Conservation (phyloP, 2,888 invertebrate genomes). For the Hydroisotoma schaefferi region DNA sequence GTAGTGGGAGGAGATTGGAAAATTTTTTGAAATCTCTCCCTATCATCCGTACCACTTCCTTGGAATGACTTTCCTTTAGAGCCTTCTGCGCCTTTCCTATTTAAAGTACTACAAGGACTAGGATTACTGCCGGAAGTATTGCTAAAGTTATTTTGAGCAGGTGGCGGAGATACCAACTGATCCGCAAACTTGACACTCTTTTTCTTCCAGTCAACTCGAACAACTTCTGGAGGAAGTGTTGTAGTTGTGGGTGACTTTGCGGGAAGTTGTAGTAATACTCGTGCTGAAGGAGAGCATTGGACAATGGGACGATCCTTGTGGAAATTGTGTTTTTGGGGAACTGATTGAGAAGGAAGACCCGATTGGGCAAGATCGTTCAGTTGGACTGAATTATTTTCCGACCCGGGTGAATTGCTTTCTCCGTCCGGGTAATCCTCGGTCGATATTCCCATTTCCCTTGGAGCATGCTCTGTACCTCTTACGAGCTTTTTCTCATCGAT, state of each 20-base stretch:
- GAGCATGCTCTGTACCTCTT: conserved; percentile 45
- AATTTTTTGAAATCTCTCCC: no score
- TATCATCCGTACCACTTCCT: neutral
- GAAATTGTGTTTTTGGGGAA: neutral
- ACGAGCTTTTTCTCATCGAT: conserved; percentile 35
- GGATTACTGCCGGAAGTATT: neutral
- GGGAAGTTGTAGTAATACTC: no score
- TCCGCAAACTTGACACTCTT: conserved; percentile 5
- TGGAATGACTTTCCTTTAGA: neutral
- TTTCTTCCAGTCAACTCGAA: no score
- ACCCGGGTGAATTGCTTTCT: neutral
- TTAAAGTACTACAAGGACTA: neutral
- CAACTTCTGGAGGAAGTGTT: no score
- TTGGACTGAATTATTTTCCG: neutral
- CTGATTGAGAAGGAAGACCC: neutral
- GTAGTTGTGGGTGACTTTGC: neutral
- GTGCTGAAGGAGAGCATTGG: neutral
- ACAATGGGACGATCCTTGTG: conserved; percentile 3
- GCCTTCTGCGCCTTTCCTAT: neutral
- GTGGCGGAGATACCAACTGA: conserved; percentile 1
- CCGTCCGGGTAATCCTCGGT: conserved; percentile 38
- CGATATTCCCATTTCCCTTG: conserved; percentile 48
- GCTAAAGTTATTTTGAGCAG: no score
- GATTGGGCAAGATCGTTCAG: neutral
- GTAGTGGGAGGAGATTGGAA: neutral